Evolutionary conservation across 2,888 invertebrate genomes (phyloP), one percentile per base, ranked within the genome.

Genomic region (Lymantria monacha): DNA sequence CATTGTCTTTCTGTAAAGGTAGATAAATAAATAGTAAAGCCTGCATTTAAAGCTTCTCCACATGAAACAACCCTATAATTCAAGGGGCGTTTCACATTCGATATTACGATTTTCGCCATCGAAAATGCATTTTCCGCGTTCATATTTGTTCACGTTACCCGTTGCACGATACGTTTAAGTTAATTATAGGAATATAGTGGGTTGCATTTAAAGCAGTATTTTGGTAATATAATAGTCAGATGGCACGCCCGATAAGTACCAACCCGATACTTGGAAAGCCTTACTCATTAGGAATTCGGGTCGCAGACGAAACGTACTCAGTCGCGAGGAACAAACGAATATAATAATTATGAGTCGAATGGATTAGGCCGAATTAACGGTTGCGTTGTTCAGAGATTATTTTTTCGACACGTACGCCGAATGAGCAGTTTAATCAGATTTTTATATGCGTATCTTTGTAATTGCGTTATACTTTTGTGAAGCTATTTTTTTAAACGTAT

Each of bases 191-290:
- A 85, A 86, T 85, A 86, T 74, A 76, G 62, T 67, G 78, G 78
- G 79, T 75, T 86, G 90, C 82, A 86, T 89, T 89, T 87, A 83
- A 86, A 87, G 84, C 83, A 81, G 85, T 86, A 87, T 91, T 91
- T 90, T 83, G 88, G 89, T 89, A 90, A 89, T 87, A 88, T 87
- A 87, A 88, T 85, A 88, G 90, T 89, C 83, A 85, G 90, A 90
- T 90, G 86, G 90, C 87, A 90, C 89, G 89, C 84, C 79, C 79
- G 90, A 90, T 90, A 88, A 81, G 76, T 79, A 74, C 82, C 74
- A 77, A 77, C 76, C 72, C 76, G 83, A 85, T 91, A 90, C 90
- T 84, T 79, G 84, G 89, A 91, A 90, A 85, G 81, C 77, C 73
- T 75, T 61, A 72, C 83, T 85, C 81, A 91, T 90, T 90, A 85